These are phyloP conservation scores for Aselliscus stoliczkanus DNA, from an alignment of 2,797 vertebrate genomes.

Conservation along the genomic window DNA sequence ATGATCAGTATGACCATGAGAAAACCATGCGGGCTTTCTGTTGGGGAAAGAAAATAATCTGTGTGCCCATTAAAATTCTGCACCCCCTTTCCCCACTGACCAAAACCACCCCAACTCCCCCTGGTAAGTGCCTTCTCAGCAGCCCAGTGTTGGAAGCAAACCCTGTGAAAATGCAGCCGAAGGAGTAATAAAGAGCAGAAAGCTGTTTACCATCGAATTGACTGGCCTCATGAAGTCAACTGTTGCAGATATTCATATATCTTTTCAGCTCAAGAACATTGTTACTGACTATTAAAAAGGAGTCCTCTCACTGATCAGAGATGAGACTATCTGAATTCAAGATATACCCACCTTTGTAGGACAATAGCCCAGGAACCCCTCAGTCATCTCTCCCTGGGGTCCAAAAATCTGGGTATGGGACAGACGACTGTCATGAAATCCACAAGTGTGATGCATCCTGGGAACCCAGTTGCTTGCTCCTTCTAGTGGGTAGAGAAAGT, in stretches of 20 bases:
- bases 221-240: neutral
- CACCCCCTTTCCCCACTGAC: neutral
- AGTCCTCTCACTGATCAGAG: neutral
- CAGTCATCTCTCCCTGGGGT: neutral
- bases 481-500: neutral
- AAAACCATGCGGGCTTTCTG: neutral
- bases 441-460: neutral
- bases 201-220: neutral
- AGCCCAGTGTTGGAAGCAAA: neutral
- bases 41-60: neutral
- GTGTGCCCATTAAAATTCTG: neutral
- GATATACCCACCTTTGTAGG: neutral
- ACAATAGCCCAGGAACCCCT: neutral
- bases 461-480: neutral
- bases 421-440: neutral
- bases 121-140: neutral
- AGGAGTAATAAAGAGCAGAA: neutral
- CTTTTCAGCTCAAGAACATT: neutral
- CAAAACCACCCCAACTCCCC: neutral
- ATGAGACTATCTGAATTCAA: neutral
- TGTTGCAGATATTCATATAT: neutral
- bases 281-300: neutral
- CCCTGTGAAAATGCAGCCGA: neutral
- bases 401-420: accelerated
- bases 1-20: neutral